Evolutionary conservation across 2,797 vertebrate genomes (phyloP).

Genomic region (Anabas testudineus): DNA sequence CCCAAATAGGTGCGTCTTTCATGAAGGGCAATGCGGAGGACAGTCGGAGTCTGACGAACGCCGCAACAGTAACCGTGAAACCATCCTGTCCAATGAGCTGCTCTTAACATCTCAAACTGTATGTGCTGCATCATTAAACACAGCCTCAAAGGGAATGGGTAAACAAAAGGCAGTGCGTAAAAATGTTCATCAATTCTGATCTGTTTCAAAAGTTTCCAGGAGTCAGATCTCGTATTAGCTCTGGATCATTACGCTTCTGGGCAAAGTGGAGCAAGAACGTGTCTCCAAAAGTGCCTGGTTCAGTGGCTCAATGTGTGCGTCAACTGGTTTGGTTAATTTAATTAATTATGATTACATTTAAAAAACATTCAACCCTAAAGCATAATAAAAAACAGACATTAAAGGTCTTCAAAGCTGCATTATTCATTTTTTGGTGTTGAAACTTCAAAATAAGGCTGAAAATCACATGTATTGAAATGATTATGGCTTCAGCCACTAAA

Average conservation of each 20-base stretch:
- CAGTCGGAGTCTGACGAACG: slow-evolving; percentile 23
- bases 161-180: slow-evolving; percentile 47
- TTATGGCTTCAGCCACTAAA: neutral
- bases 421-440: neutral
- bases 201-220: slow-evolving; percentile 39
- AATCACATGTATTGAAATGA: neutral
- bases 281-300: slow-evolving; percentile 27
- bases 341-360: slow-evolving; percentile 44
- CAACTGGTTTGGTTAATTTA: slow-evolving; percentile 42
- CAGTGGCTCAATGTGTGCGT: slow-evolving; percentile 1
- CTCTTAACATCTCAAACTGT: slow-evolving; percentile 16
- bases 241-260: slow-evolving; percentile 19
- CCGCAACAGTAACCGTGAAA: neutral
- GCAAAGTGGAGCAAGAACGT: slow-evolving; percentile 6
- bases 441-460: neutral
- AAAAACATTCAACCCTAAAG: slow-evolving; percentile 12
- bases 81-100: slow-evolving; percentile 28
- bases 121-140: slow-evolving; percentile 40
- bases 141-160: slow-evolving; percentile 35
- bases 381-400: neutral
- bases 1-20: slow-evolving; percentile 63
- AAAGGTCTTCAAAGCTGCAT: slow-evolving; percentile 17
- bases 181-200: slow-evolving; percentile 36
- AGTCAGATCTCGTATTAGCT: slow-evolving; percentile 42
- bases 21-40: slow-evolving; percentile 63